Conservation (phyloP, 2,113 vertebrate species). For the Phalacrocorax carbo region DNA sequence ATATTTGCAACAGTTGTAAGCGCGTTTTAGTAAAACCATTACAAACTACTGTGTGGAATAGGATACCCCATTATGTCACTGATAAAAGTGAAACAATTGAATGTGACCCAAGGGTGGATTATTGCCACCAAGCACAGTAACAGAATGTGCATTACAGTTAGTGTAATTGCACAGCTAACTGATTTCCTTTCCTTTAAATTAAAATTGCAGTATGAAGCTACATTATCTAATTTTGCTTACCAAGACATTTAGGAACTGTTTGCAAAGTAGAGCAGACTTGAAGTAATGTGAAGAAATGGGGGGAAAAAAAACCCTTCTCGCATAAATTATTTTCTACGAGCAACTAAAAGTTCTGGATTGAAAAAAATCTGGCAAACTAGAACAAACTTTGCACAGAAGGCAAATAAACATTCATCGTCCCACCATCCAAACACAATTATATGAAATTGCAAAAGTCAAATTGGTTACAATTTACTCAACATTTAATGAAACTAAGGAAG, state of each 20-base stretch:
- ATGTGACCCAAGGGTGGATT: slow-evolving; percentile 57
- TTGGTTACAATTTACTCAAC: background rate
- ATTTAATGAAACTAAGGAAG: background rate
- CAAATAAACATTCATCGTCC: background rate
- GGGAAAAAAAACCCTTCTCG: background rate
- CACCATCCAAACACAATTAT: background rate
- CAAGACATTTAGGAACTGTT: slow-evolving; percentile 39
- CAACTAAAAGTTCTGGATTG: background rate
- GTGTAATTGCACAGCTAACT: slow-evolving; percentile 56
- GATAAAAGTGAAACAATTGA: slow-evolving; percentile 56
- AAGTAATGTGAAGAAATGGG: slow-evolving; percentile 1
- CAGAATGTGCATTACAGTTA: slow-evolving; percentile 41
- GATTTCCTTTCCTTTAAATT: slow-evolving; percentile 59
- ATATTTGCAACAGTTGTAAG: slow-evolving; percentile 57
- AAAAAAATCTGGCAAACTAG: background rate
- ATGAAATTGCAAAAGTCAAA: slow-evolving; percentile 5
- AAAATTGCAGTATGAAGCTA: slow-evolving; percentile 54
- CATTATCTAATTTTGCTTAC: slow-evolving; percentile 63
- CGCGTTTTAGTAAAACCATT: slow-evolving; percentile 31
- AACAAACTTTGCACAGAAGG: background rate
- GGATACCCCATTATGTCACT: slow-evolving; percentile 38
- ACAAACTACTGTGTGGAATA: slow-evolving; percentile 26
- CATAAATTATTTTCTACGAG: slow-evolving; percentile 7
- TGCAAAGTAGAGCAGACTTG: slow-evolving; percentile 45
- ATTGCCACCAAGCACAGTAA: slow-evolving; percentile 49